phyloP scores from a whole-genome alignment of 1,140 invertebrate genomes.

The Polyergus mexicanus region DNA sequence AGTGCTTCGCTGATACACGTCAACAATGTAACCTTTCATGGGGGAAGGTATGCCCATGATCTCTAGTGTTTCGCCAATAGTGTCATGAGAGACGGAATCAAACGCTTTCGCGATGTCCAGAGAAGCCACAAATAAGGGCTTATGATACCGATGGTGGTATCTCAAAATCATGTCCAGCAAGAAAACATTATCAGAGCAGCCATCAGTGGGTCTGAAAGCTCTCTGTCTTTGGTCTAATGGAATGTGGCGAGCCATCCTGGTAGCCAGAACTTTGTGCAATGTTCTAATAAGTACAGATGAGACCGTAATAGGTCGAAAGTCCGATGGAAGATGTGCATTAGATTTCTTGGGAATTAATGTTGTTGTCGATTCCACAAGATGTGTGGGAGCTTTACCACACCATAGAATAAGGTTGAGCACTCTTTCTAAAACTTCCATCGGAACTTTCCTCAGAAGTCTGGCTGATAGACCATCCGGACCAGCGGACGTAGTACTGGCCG shows the following conservation, averaged over 20 bases:
- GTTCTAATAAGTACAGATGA: constrained; percentile 64
- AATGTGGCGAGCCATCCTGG: constrained; percentile 45
- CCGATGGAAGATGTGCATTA: constrained; percentile 27
- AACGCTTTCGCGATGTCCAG: constrained; percentile 59
- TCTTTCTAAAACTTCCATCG: too few species aligned
- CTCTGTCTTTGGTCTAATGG: constrained; percentile 65
- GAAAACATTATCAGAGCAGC: constrained; percentile 62
- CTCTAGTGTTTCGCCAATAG: constrained; percentile 45
- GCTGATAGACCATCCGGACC: too few species aligned
- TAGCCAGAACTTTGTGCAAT: constrained; percentile 69
- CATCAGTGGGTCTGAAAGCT: constrained; percentile 68
- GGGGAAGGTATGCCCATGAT: constrained; percentile 34
- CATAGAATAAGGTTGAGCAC: too few species aligned
- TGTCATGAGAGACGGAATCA: constrained; percentile 13
- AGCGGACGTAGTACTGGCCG: too few species aligned
- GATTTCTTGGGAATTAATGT: constrained; percentile 70
- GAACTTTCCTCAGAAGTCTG: too few species aligned
- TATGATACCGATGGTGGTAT: constrained; percentile 1
- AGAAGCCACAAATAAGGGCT: constrained; percentile 2
- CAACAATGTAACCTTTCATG: neutral
- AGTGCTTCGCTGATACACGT: neutral
- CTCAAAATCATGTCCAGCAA: constrained; percentile 26
- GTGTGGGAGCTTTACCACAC: too few species aligned
- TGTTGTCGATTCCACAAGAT: too few species aligned
- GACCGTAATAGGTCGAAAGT: constrained; percentile 75